Evolutionary conservation across 2,113 vertebrate genomes (phyloP), one percentile per base, ranked within the genome.

Genomic region (Paramormyrops kingsleyae): DNA sequence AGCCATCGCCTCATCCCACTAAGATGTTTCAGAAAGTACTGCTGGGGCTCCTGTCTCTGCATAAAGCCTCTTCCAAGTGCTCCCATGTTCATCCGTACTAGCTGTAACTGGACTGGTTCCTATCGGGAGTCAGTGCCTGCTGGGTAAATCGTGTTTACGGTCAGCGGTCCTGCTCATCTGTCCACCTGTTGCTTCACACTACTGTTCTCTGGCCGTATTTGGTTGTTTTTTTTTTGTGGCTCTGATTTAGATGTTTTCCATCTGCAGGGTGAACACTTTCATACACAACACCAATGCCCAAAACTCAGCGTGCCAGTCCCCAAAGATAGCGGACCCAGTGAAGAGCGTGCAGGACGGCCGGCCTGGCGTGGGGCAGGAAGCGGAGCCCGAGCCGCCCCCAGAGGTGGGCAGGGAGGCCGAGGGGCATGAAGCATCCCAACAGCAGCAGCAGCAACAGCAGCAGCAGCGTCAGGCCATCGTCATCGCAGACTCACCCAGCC

Each of bases 231-330:
- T 66, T 66, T 31, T 44, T 74, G 13, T 89, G 44, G 31, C 47
- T 35, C 52, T 59, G 21, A 27, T 84, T 39, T 31, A 52, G 9
- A 17, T n/a, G 12, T 88, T 35, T 56, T 92, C 94, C 92, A 88
- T 92, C 91, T 88, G 0, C 91, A 99, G 99, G 96, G 97, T 96
- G 94, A 97, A 95, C 94, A 95, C 96, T 93, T 94, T 92, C 91
- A 94, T 96, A 91, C 97, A 98, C 92, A 97, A 97, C 94, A 97
- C 96, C 91, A 97, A 96, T 90, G 95, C 97, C 94, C 98, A 97
- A 93, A 97, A 96, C 90, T 94, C 97, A 94, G 93, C 95, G 94
- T 97, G 97, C 93, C 93, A 97, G 92, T 98, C 97, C 96, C 98
- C 97, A 97, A 99, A 99, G 97, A 97, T 97, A 90, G 93, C 94